Evolutionary conservation across 2,113 vertebrate genomes (phyloP), one percentile per base, ranked within the genome.

Genomic region (Cygnus buccinator): DNA sequence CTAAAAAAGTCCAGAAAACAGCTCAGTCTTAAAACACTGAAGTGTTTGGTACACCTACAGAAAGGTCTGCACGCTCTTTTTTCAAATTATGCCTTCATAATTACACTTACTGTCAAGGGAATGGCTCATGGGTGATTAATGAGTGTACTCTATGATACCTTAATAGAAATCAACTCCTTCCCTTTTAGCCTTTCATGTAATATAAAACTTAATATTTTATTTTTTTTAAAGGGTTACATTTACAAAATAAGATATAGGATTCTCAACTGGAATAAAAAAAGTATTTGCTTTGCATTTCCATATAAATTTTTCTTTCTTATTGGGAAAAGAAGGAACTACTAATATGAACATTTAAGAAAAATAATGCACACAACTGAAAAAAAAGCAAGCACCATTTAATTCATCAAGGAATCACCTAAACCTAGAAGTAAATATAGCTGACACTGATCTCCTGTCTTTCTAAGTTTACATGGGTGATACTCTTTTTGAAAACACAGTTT

Each of bases 261-360:
- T 89, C n/a, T 78, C 20, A 82, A 55, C 10, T 55, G 19, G 6
- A 37, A 48, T 41, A 81, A 57, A 28, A 76, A 89, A 86, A 84
- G 3, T 10, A 11, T 39, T 33, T 29, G 2, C 2, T 84, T 35
- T 61, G 9, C 3, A 3, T 59, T 8, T 72, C 1, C 19, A 19
- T 14, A 13, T 62, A 68, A 87, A 88, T 85, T 72, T 72, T 15
- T 8, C 16, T 9, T 84, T 87, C 43, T 67, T 10, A 44, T 3
- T 18, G 7, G 9, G 8, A 3, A 22, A 18, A 29, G 11, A 74
- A 17, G 3, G 19, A 84, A 48, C 3, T 43, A 41, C 9, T 44
- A 3, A 0, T 33, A 58, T 41, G 4, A 75, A 59, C 20, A 63
- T 35, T 33, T 66, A 35, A 58, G 52, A 62, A 89, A 70, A 77